Conservation (phyloP, 2,797 vertebrate genomes). For the Passerculus sandwichensis region DNA sequence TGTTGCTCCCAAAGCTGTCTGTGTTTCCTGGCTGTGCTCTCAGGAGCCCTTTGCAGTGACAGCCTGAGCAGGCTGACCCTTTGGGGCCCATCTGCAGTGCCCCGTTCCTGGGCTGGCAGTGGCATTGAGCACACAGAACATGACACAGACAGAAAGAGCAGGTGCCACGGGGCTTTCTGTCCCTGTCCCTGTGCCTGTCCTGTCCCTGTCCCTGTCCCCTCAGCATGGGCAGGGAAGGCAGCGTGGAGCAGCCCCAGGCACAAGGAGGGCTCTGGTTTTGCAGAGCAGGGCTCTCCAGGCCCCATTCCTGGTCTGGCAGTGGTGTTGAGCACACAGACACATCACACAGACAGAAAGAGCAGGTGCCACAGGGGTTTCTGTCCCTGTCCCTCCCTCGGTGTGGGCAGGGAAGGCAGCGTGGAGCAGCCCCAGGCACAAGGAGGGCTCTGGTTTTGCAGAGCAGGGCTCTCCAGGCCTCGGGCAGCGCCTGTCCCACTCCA, state of each 20-base stretch:
- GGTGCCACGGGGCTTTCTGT: neutral
- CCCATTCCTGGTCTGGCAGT: too few relatives aligned
- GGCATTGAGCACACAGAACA: neutral
- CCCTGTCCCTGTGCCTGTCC: neutral
- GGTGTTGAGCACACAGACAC: too few relatives aligned
- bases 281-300: neutral
- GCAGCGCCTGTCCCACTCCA: neutral
- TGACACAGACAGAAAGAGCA: too few relatives aligned
- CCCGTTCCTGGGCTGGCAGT: accelerated
- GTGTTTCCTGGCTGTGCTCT: neutral
- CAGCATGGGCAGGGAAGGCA: neutral
- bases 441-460: too few relatives aligned
- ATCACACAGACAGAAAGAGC: too few relatives aligned
- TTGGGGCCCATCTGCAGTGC: accelerated
- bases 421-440: neutral
- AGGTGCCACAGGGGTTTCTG: neutral
- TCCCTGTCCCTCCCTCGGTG: neutral
- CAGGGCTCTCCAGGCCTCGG: neutral
- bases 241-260: neutral
- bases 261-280: too few relatives aligned
- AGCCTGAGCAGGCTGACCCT: neutral
- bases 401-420: neutral
- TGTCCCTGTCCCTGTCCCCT: too few relatives aligned
- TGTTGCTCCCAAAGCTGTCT: neutral
- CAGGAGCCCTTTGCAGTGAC: neutral